Evolutionary conservation across 2,113 vertebrate genomes (phyloP), one percentile per base, ranked within the genome.

Genomic region (Corydoras maculifer): DNA sequence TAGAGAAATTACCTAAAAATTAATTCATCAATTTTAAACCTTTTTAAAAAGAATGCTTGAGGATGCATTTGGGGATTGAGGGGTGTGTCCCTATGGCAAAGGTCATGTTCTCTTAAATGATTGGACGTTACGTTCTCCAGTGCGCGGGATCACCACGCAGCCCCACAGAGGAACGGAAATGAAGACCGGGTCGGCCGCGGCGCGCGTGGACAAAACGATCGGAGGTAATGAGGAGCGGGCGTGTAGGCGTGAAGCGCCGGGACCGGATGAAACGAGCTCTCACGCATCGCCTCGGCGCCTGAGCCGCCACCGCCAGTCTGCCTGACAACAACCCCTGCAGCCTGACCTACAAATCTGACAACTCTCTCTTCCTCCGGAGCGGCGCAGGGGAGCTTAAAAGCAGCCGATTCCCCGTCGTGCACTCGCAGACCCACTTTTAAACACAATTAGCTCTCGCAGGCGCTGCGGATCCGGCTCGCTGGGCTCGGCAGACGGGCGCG

Each of bases 261-360:
- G 35, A 69, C 73, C 70, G 67, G 30, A n/a, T 54, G 18, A 68
- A 76, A 54, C 48, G 18, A 69, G 59, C 64, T 70, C 35, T 63
- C 11, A 59, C 67, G 59, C 60, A 64, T 75, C 48, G 18, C 62
- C 66, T 48, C 14, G 13, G 13, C 54, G 35, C 60, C 53, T 43
- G 75, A 31, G 49, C n/a, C 1, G 14, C 74, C 78, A 76, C 76
- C 79, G 68, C 49, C 79, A 83, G 70, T 89, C 87, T 89, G 87
- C 88, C 87, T 85, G 79, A 87, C 88, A 84, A 87, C 86, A 87
- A 83, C 82, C 84, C 82, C 81, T 82, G 75, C 83, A 84, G 82
- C 77, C 78, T 89, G 86, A 89, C 89, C 87, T 89, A 90, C 84
- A 90, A 89, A 89, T 88, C 83, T 86, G 84, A 88, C 85, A 88